A percentile compares a stretch with the other conserved stretches of the same genome.
Evolutionary conservation across 2,797 vertebrate genomes (phyloP).

Genomic region (Silurus lanzhouensis): DNA sequence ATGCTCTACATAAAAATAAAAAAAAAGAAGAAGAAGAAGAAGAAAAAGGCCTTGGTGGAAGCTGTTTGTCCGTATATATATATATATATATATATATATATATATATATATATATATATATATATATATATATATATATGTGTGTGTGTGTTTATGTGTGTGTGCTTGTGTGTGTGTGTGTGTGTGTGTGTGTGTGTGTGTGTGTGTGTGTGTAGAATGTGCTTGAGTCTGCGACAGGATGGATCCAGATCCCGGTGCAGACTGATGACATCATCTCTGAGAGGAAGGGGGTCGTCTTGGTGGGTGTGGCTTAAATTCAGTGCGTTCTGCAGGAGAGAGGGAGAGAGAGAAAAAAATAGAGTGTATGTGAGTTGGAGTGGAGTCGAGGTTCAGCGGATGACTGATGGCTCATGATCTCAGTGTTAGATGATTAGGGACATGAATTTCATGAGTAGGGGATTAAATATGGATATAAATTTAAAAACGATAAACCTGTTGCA

Average conservation of each 20-base stretch:
- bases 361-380: background rate
- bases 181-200: no score
- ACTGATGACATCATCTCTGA: constrained; percentile 47
- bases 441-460: background rate
- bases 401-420: background rate
- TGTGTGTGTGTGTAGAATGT: constrained; percentile 44
- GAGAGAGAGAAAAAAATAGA: background rate
- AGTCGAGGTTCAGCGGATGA: no score
- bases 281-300: background rate
- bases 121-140: no score
- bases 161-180: no score
- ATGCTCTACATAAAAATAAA: constrained; percentile 49
- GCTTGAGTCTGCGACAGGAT: constrained; percentile 37
- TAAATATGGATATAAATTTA: background rate
- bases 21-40: background rate
- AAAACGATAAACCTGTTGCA: no score
- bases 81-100: no score
- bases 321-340: constrained; percentile 29
- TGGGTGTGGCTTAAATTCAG: constrained; percentile 45
- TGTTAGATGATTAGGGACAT: background rate
- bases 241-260: constrained; percentile 38
- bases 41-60: constrained; percentile 58
- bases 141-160: no score
- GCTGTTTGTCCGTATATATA: constrained; percentile 46
- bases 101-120: no score